phyloP scores from a whole-genome alignment of 2,797 vertebrate species.

The Semotilus atromaculatus region DNA sequence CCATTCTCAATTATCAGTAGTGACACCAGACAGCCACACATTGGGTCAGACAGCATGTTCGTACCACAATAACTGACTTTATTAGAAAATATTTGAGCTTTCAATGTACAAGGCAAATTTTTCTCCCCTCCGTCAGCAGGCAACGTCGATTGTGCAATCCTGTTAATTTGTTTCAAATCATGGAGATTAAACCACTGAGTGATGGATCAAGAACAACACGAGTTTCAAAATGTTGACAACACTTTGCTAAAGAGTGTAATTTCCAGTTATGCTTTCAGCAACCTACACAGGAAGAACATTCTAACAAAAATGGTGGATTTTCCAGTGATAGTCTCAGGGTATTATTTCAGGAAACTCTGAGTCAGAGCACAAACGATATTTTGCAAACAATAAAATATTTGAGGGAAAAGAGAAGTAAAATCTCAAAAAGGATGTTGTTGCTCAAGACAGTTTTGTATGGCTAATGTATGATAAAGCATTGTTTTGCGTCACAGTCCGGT shows the following conservation, averaged over 20 bases:
- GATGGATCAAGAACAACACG: conserved; percentile 33
- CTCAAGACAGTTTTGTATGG: neutral
- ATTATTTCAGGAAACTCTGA: neutral
- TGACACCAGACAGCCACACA: conserved; percentile 40
- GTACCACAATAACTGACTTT: conserved; percentile 44
- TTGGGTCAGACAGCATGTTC: conserved; percentile 45
- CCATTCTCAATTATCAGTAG: conserved; percentile 40
- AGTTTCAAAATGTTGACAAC: neutral
- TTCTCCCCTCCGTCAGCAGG: conserved; percentile 42
- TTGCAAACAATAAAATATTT: neutral
- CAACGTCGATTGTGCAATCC: conserved; percentile 30
- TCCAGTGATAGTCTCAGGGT: neutral
- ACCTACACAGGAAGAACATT: neutral
- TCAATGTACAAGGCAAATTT: conserved; percentile 56
- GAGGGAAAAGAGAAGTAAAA: neutral
- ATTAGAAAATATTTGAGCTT: conserved; percentile 58
- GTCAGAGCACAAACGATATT: neutral
- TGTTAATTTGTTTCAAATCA: conserved; percentile 52
- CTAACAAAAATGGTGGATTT: neutral
- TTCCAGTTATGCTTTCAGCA: neutral
- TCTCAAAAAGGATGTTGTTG: neutral
- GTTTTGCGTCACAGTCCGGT: neutral
- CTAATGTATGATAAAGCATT: neutral
- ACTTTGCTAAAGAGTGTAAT: neutral
- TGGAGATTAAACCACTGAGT: conserved; percentile 29